These are phyloP conservation scores for Gisinianus flammeolus DNA, from an alignment of 2,888 invertebrate species.

Conservation along the genomic window DNA sequence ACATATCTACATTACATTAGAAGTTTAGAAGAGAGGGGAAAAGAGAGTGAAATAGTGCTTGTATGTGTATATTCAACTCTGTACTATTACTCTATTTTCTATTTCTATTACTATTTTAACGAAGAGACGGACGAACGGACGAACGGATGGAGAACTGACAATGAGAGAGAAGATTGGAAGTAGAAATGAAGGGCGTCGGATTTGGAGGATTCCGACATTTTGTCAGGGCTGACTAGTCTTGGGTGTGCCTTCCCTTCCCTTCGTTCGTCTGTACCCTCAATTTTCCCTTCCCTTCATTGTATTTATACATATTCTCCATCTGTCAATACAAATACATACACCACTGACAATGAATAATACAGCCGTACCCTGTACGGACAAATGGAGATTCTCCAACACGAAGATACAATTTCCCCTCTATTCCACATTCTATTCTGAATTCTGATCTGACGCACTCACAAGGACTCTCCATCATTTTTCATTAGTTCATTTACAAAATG, in stretches of 20 bases:
- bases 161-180: conserved; percentile 10
- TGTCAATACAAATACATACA: background rate
- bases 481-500: too few species aligned
- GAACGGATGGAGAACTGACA: background rate
- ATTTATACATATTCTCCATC: background rate
- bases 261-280: too few species aligned
- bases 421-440: too few species aligned
- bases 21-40: background rate
- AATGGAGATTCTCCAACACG: background rate
- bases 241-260: conserved; percentile 36
- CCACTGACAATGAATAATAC: background rate
- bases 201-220: conserved; percentile 45
- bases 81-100: too few species aligned
- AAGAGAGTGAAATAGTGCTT: background rate
- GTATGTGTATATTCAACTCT: too few species aligned
- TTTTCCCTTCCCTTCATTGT: conserved; percentile 15
- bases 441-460: too few species aligned
- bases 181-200: conserved; percentile 51
- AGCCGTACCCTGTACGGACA: background rate
- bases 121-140: background rate
- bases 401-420: background rate
- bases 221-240: conserved; percentile 50
- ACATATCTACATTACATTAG: background rate
- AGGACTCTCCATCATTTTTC: too few species aligned
- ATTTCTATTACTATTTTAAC: too few species aligned